Percentiles rank a stretch among this genome's conserved stretches.
Evolutionary conservation across 2,113 vertebrate species (phyloP).

Genomic region (Oryzias melastigma): DNA sequence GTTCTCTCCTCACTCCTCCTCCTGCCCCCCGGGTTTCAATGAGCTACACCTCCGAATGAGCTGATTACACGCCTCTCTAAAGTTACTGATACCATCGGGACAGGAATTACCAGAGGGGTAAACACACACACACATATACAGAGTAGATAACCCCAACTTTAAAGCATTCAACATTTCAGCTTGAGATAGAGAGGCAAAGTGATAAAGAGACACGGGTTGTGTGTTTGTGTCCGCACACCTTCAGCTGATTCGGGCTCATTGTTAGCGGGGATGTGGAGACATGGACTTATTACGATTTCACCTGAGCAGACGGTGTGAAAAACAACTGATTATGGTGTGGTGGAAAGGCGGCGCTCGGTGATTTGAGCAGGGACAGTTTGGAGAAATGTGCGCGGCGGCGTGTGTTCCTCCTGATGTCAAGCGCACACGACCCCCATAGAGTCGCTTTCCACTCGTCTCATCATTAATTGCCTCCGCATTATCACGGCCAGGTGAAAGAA

Average conservation of each 20-base stretch:
- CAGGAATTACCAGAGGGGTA: slow-evolving; percentile 74
- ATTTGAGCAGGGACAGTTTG: not conserved
- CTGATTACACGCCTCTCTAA: slow-evolving; percentile 72
- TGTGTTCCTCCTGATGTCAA: slow-evolving; percentile 10
- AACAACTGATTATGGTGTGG: slow-evolving; percentile 51
- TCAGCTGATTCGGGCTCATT: slow-evolving; percentile 48
- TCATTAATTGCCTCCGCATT: slow-evolving; percentile 66
- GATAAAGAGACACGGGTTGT: slow-evolving; percentile 38
- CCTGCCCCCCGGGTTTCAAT: slow-evolving; percentile 55
- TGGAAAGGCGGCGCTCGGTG: slow-evolving; percentile 16
- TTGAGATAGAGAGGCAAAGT: slow-evolving; percentile 18
- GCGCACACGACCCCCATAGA: slow-evolving; percentile 38
- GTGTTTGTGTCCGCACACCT: slow-evolving; percentile 1
- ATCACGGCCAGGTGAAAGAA: slow-evolving; percentile 56
- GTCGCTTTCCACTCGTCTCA: slow-evolving; percentile 46
- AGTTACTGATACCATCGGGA: slow-evolving; percentile 73
- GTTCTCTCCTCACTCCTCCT: slow-evolving; percentile 29
- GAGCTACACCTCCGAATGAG: slow-evolving; percentile 73
- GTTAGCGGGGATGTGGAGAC: slow-evolving; percentile 41
- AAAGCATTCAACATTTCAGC: slow-evolving; percentile 54
- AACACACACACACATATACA: slow-evolving; percentile 57
- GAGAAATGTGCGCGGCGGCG: not conserved
- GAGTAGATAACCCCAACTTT: slow-evolving; percentile 59
- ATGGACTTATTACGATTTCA: slow-evolving; percentile 56
- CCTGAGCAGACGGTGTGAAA: slow-evolving; percentile 45